Base-by-base conservation (phyloP, 1,140 invertebrate species). In the Asobara japonica region DNA sequence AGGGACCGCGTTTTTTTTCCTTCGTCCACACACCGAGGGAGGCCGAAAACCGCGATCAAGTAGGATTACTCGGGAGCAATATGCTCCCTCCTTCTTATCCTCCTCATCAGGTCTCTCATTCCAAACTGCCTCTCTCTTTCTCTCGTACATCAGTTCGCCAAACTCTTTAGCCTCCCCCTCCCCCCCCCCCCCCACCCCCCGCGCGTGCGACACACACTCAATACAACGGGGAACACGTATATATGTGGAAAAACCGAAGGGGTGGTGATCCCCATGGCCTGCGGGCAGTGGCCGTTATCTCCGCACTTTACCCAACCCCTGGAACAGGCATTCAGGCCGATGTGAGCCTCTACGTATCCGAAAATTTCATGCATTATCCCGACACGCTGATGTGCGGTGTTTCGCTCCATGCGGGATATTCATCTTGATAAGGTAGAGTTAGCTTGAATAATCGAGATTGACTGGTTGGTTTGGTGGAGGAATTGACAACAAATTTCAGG, bases 21-120 rank as follows among this genome's bases (percentile, higher is more conserved):
- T 36, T 61, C 31, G 31, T 33, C 66, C 56, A 73, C 67, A 65
- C 41, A 65, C 38, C 33, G 38, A 76, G 72, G 36, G 75, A 79
- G 81, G 78, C 83, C 82, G 79, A 86, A 84, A 85, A 84, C 83
- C 85, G 80, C 84, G 84, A 86, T 86, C 83, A 86, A 85, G 83
- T 82, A 82, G 83, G 84, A 86, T 86, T 86, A 85, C 84, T 80
- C 73, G 72, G 77, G 76, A 83, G 82, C 84, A 85, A 84, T 84
- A 84, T 84, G 83, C 79, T 84, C 77, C 76, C 77, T 81, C 80
- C 16, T 71, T 22, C 71, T 73, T 30, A 16, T 51, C 65, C 31
- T 29, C 27, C 51, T 38, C 22, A 31, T 27, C 56, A 68, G 11
- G 22, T 51, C 56, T 67, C 48, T n/a, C n/a, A n/a, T n/a, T n/a